Conservation (phyloP, 30 jellyfish, hydroid and myxozoan species). For the Turritopsis rubra region DNA sequence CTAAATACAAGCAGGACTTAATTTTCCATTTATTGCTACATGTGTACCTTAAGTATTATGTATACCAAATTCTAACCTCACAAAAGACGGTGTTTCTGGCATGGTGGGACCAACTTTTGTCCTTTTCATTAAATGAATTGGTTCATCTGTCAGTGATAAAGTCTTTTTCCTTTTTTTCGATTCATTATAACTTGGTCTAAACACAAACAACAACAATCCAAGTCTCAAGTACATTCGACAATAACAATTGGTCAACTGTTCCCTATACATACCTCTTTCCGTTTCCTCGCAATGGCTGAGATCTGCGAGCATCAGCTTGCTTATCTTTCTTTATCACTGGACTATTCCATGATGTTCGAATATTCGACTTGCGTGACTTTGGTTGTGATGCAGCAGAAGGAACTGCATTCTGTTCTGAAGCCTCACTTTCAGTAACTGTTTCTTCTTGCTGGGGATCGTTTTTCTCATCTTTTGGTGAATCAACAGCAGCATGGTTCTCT, state of each 20-base stretch:
- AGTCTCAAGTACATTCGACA: not conserved
- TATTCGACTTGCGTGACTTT: constrained; percentile 26
- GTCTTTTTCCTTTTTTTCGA: constrained; percentile 24
- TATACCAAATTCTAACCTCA: constrained; percentile 49
- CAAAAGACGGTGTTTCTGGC: constrained; percentile 83
- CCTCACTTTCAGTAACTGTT: not conserved
- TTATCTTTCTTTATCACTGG: not conserved
- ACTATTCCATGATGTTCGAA: constrained; percentile 34
- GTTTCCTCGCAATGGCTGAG: not conserved
- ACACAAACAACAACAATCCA: not conserved
- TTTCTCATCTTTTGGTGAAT: not conserved
- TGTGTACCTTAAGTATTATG: no score
- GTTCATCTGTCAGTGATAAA: constrained; percentile 3
- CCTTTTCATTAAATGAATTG: constrained; percentile 23
- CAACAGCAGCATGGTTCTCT: not conserved
- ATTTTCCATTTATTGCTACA: no score
- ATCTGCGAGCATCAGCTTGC: not conserved
- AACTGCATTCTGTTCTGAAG: not conserved
- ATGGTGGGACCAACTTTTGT: constrained; percentile 49
- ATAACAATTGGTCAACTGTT: not conserved
- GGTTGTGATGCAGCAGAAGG: not conserved
- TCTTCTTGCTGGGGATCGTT: not conserved
- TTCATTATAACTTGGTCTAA: constrained; percentile 4
- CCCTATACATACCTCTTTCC: not conserved
- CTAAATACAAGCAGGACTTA: no score